phyloP scores from a whole-genome alignment of 2,113 vertebrate species.

The Cepphus grylle region DNA sequence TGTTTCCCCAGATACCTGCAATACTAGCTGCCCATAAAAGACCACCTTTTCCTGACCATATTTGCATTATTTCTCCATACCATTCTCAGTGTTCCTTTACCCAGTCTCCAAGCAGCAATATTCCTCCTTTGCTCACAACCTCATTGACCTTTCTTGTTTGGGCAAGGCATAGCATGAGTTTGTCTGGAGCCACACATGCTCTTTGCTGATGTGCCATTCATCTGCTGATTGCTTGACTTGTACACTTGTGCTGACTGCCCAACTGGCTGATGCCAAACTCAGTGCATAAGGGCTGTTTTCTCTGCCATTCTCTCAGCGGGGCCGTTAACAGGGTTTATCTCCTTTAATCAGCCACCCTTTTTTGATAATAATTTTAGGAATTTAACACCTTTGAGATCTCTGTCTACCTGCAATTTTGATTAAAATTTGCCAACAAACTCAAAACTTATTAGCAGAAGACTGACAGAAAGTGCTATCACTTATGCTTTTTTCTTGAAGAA shows the following conservation, averaged over 20 bases:
- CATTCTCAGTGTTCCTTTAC: background rate
- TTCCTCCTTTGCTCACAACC: background rate
- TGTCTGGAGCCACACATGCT: background rate
- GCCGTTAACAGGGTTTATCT: background rate
- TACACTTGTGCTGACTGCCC: background rate
- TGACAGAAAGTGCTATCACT: background rate
- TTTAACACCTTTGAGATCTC: background rate
- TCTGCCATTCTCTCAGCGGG: background rate
- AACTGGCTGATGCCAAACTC: background rate
- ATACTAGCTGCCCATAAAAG: background rate
- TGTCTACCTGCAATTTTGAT: background rate
- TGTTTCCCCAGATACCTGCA: background rate
- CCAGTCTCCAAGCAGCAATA: background rate
- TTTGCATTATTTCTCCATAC: background rate
- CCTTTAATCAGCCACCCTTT: background rate
- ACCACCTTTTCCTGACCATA: background rate
- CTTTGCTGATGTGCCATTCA: background rate
- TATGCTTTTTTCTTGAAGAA: background rate
- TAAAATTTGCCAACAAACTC: background rate
- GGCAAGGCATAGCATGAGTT: background rate
- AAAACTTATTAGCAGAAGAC: background rate
- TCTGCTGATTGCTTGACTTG: background rate
- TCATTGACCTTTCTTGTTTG: background rate
- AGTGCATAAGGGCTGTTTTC: accelerated
- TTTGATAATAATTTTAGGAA: background rate